Evolutionary conservation across 2,888 invertebrate species (phyloP).

Genomic region (Tetropium fuscum): DNA sequence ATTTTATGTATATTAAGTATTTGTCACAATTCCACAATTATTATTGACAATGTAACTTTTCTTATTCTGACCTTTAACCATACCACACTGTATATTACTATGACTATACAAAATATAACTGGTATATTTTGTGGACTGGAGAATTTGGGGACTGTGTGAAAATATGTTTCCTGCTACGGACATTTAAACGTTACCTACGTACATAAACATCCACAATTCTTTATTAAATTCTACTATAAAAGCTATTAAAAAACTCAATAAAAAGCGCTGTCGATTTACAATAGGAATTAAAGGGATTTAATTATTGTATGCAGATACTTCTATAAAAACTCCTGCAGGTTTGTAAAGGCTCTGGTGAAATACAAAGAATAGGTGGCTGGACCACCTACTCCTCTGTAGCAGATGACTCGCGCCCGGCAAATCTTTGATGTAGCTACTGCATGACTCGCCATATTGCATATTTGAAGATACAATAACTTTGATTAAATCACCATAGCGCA

Average conservation of each 20-base stretch:
- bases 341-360: not conserved
- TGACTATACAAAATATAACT: too few species aligned
- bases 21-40: too few species aligned
- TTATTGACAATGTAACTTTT: too few species aligned
- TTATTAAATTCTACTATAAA: constrained; percentile 10
- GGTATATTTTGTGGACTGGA: too few species aligned
- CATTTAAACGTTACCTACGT: not conserved
- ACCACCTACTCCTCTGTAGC: constrained; percentile 31
- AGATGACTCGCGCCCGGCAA: constrained; percentile 44
- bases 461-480: constrained; percentile 29
- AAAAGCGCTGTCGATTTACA: not conserved
- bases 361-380: constrained; percentile 26
- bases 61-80: too few species aligned
- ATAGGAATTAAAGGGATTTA: not conserved
- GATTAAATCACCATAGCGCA: constrained; percentile 21
- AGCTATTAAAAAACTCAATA: not conserved
- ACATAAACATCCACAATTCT: not conserved
- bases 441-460: constrained; percentile 45
- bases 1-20: too few species aligned
- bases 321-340: constrained; percentile 16
- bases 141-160: too few species aligned
- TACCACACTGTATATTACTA: too few species aligned
- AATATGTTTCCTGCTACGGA: too few species aligned
- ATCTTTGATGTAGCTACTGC: constrained; percentile 52
- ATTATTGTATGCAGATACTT: not conserved